Percentiles rank a stretch among this genome's conserved stretches.
Conservation (phyloP, 2,113 vertebrate species). For the Phalacrocorax brasilianus region DNA sequence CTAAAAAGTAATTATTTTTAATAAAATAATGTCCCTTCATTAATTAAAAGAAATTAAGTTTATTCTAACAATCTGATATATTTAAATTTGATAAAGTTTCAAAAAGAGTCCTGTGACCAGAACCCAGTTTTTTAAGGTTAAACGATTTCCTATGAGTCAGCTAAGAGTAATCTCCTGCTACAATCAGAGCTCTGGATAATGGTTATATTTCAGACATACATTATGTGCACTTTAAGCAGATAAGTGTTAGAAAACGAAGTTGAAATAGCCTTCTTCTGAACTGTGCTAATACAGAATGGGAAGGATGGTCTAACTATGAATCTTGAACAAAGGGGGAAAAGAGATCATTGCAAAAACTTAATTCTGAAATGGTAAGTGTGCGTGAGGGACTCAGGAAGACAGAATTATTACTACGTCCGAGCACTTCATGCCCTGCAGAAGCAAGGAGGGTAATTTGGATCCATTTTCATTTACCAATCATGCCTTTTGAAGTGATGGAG, state of each 20-base stretch:
- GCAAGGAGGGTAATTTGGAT: constrained; percentile 32
- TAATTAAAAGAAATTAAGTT: constrained; percentile 13
- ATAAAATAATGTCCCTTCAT: neutral
- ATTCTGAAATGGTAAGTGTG: constrained; percentile 12
- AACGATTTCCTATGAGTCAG: constrained; percentile 57
- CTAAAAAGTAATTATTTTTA: neutral
- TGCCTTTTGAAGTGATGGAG: constrained; percentile 17
- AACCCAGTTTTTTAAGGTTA: neutral
- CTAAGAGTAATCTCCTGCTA: constrained; percentile 51
- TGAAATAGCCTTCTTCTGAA: constrained; percentile 60
- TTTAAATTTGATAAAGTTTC: neutral
- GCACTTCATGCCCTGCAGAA: constrained; percentile 31
- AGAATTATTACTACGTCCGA: constrained; percentile 13
- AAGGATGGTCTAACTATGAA: constrained; percentile 29
- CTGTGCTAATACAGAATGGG: constrained; percentile 12
- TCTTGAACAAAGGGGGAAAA: constrained; percentile 24
- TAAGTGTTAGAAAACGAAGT: constrained; percentile 57
- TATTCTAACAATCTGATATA: neutral
- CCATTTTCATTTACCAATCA: constrained; percentile 52
- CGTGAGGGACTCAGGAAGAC: neutral
- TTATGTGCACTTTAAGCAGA: constrained; percentile 66
- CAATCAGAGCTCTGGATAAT: constrained; percentile 57
- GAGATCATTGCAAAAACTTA: constrained; percentile 32
- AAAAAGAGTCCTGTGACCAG: neutral
- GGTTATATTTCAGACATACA: constrained; percentile 61